Base-by-base conservation (phyloP, 53 echinoderm and acorn worm genomes). In the Antedon mediterranea region DNA sequence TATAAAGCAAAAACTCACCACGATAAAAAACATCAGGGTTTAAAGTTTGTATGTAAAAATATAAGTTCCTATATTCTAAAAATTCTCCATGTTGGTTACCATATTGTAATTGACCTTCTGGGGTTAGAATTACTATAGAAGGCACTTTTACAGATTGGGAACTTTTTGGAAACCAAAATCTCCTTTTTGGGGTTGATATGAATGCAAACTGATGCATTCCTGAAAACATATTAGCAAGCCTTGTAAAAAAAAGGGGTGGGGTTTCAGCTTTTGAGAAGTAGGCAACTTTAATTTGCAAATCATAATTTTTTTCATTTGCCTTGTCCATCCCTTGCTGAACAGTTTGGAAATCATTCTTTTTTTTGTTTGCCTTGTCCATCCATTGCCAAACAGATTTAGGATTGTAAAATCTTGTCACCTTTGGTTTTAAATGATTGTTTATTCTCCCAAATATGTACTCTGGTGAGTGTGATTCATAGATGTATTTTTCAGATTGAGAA, bases 401-500 rank as follows among this genome's bases (percentile, higher is more conserved):
- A 29, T 84, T 81, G 26, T 73, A 20, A 29, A 85, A 72, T 20
- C 75, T 33, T 27, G 75, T 71, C 33, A 91, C 83, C 29, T 76
- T 85, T 34, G 34, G 43, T 30, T 89, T 87, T 28, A 95, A 83
- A 77, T 89, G 79, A 0, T 72, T 31, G 82, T 85, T 87, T 33
- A 95, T 89, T 91, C 95, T 91, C 20, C 85, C 81, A 27, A 95
- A 43, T 78, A 95, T 85, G 34, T 79, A 77, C 5, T 85, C 77
- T 29, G 87, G 79, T 32, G 78, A 78, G 34, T 76, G 83, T 74
- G 88, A 71, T 13, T 86, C 79, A 43, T 83, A 83, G 33, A 95
- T 91, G 29, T 83, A 79, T 78, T 92, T 89, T 75, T 95, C 95
- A 76, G 92, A 87, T n/a, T 87, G 82, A 7, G 85, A 79, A 85